phyloP scores from a whole-genome alignment of 2,888 invertebrate species.

The Aquatica leii region DNA sequence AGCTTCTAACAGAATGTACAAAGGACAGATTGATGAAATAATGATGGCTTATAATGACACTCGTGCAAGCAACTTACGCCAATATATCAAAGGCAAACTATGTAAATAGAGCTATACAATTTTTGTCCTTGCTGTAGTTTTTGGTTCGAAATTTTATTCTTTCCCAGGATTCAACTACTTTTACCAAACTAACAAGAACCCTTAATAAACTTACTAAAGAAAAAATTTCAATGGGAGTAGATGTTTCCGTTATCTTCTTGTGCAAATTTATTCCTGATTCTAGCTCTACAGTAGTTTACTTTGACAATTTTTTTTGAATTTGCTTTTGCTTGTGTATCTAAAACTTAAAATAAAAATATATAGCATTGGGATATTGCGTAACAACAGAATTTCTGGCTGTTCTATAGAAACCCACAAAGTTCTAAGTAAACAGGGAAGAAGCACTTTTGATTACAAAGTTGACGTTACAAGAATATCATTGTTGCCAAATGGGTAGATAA shows the following conservation, averaged over 20 bases:
- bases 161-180: constrained; percentile 34
- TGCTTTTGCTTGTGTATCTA: constrained; percentile 29
- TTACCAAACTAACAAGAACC: constrained; percentile 17
- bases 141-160: constrained; percentile 31
- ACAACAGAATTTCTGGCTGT: too few relatives aligned
- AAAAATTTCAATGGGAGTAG: constrained; percentile 14
- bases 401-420: constrained; percentile 27
- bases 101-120: constrained; percentile 39
- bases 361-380: too few relatives aligned
- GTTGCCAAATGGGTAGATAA: too few relatives aligned
- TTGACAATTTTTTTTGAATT: constrained; percentile 43
- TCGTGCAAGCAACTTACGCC: constrained; percentile 32
- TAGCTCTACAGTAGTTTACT: constrained; percentile 35
- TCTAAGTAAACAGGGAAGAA: too few relatives aligned
- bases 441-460: too few relatives aligned
- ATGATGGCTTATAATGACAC: constrained; percentile 39
- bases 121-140: constrained; percentile 32
- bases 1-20: constrained; percentile 22
- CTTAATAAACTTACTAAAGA: not conserved
- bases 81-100: constrained; percentile 35
- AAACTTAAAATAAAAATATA: constrained; percentile 22
- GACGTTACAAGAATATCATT: too few relatives aligned
- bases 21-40: constrained; percentile 41
- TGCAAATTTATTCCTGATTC: too few relatives aligned
- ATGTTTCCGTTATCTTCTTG: too few relatives aligned